A percentile compares a stretch with the other conserved stretches of the same genome.
Evolutionary conservation across 2,113 vertebrate species (phyloP).

Genomic region (Phrynosoma blainvillii): DNA sequence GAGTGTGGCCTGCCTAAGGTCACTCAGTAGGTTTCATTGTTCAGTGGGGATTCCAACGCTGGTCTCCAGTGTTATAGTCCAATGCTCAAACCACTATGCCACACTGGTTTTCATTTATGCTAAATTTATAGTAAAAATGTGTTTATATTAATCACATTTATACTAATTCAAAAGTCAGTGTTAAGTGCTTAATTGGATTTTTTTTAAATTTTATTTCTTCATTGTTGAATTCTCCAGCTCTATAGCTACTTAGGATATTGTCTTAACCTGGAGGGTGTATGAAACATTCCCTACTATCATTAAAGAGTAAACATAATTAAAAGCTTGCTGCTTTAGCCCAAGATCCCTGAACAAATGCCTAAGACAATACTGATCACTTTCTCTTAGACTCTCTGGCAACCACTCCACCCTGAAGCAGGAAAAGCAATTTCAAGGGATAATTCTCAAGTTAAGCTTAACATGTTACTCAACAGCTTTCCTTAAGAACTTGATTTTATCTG

Average conservation of each 20-base stretch:
- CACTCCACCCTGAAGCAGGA: slow-evolving; percentile 19
- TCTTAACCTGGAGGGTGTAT: not conserved
- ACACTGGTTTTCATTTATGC: too few relatives aligned
- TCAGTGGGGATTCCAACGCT: too few relatives aligned
- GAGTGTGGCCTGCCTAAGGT: too few relatives aligned
- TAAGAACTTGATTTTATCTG: not conserved
- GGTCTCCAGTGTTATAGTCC: too few relatives aligned
- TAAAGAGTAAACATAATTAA: slow-evolving; percentile 37
- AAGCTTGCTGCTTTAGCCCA: slow-evolving; percentile 9
- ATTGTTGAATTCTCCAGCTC: not conserved
- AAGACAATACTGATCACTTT: not conserved
- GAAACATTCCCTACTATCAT: slow-evolving; percentile 5
- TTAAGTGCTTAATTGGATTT: not conserved
- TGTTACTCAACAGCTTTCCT: not conserved
- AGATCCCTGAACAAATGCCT: not conserved
- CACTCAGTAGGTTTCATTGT: too few relatives aligned
- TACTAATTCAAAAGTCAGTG: not conserved
- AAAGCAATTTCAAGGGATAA: slow-evolving; percentile 21
- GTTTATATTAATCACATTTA: too few relatives aligned
- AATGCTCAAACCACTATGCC: too few relatives aligned
- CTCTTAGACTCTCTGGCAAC: not conserved
- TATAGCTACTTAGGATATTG: not conserved
- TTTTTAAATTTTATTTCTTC: not conserved
- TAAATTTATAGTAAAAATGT: too few relatives aligned
- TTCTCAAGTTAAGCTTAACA: not conserved